These are phyloP conservation scores for Nyleta sp. DNA, from an alignment of 2,888 invertebrate genomes.

Conservation along the genomic window DNA sequence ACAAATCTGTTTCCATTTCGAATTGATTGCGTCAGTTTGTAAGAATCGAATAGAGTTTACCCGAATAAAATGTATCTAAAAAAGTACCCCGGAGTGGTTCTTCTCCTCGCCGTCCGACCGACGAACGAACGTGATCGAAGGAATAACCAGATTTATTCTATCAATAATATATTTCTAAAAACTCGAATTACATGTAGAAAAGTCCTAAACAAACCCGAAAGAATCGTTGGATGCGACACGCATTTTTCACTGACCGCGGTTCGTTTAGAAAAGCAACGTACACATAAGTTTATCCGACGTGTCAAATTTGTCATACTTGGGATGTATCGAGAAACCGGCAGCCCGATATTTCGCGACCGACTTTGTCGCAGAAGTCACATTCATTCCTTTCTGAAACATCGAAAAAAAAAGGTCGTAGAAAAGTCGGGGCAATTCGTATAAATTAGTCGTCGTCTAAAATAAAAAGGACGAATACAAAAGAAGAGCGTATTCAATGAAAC, in stretches of 20 bases:
- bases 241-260: too few relatives aligned
- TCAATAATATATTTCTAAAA: constrained; percentile 22
- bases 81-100: too few relatives aligned
- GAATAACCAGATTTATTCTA: constrained; percentile 3
- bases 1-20: neutral
- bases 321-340: neutral
- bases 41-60: too few relatives aligned
- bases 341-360: too few relatives aligned
- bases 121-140: neutral
- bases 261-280: neutral
- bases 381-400: constrained; percentile 8
- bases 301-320: constrained; percentile 8
- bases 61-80: too few relatives aligned
- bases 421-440: too few relatives aligned
- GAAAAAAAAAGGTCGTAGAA: neutral
- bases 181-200: constrained; percentile 15
- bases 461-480: too few relatives aligned
- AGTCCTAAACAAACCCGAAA: constrained; percentile 9
- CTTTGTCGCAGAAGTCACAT: neutral
- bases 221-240: constrained; percentile 6
- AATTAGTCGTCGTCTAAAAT: too few relatives aligned
- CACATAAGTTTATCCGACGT: neutral
- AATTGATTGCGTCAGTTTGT: neutral
- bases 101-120: too few relatives aligned
- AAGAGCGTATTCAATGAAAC: too few relatives aligned